Base-by-base conservation (phyloP, 2,797 vertebrate species). In the Cygnus olor region DNA sequence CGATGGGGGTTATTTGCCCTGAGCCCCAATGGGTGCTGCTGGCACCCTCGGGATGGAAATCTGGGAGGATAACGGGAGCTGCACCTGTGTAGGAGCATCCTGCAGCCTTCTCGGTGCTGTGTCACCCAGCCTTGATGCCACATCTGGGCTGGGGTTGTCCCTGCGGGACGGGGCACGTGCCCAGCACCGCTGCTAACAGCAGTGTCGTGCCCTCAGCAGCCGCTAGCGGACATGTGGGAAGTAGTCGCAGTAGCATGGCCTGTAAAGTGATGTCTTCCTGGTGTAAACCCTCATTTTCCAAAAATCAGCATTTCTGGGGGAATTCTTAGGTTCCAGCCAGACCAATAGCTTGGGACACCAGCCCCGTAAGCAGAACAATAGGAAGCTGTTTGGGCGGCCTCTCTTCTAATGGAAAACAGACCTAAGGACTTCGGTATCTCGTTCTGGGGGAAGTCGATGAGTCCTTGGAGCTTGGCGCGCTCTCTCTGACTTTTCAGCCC, bases 131-230 rank as follows among this genome's bases (percentile, higher is more conserved):
- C 38, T 51, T 45, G 18, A 1, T 0, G 1, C 15, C 47, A 40
- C 9, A 13, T 74, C 47, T 56, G 40, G 54, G 34, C 40, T 60
- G 76, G 65, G 51, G 64, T 44, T 32, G 3, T 42, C 34, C 63
- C 6, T 7, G 0, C 30, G 28, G 42, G 1, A 9, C 0, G 10
- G 71, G 28, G 21, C 0, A 0, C 1, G 20, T 22, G 45, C 20
- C 10, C 45, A 12, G 45, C 45, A 20, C 45, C 6, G 20, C 45
- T 47, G 20, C 22, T 47, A 47, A 47, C 45, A 12, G 45, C 45
- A 47, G 22, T 49, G 22, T 24, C 12, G 2, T 49, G 64, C 30
- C 42, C 14, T 66, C 15, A 19, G 40, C 28, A 65, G 40, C 14
- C 10, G 5, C 27, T 4, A 40, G 47, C 24, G 27, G 24, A 47